Evolutionary conservation across 2,888 invertebrate species (phyloP), one percentile per base, ranked within the genome.

Genomic region (Polydesmus complanatus): DNA sequence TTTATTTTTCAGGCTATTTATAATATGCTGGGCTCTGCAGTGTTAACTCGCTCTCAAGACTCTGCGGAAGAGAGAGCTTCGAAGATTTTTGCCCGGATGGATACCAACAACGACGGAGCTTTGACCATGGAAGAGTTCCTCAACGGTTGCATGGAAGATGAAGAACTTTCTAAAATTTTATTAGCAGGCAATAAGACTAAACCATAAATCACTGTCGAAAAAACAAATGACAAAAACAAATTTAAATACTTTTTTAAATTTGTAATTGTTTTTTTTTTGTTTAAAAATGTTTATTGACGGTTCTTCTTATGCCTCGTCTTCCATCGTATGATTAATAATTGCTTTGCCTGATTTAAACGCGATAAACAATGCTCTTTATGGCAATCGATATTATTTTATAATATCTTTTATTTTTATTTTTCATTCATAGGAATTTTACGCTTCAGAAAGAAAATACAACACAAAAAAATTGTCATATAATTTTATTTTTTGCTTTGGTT

Each of bases 51-150:
- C 73, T 92, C 94, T 55, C 91, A 91, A 50, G 94, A 93, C 74
- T 92, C 94, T 22, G 96, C 97, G 27, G 94, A 96, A 74, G 95
- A 96, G 73, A 81, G 97, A 68, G 97, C 97, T 68, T 93, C 94
- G 79, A 96, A 95, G 77, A 98, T 98, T 71, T 98, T 98, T 78
- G 93, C 93, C 64, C 95, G 95, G 78, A 97, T 98, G 97, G 97
- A 98, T 76, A 91, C 93, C 73, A 97, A 98, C 81, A 92, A 93
- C 78, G 97, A 98, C 76, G 96, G 96, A 64, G 94, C 95, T 76
- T 82, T 96, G 72, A 94, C 94, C 67, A 92, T 95, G 78, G 94
- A 96, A 67, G 97, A 98, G 79, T 96, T 96, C 78, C 83, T 96
- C 65, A 93, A 95, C 76, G 96, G 95, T 63, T 96, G 96, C 75